Evolutionary conservation across 1,140 invertebrate species (phyloP).

Genomic region (Onthophagus taurus): DNA sequence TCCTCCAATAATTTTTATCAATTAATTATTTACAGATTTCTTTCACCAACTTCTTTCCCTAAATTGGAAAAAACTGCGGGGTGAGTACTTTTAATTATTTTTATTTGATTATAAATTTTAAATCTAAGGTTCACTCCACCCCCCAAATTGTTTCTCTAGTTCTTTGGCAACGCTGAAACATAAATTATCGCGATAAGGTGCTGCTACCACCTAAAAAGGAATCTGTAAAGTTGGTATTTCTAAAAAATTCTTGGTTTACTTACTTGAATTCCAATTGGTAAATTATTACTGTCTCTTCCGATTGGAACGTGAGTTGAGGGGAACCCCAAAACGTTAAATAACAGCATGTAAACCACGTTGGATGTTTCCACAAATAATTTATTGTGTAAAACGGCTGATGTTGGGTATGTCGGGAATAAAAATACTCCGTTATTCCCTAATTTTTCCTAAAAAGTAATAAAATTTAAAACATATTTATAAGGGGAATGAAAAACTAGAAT

Average conservation of each 20-base stretch:
- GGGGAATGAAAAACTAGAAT: background rate
- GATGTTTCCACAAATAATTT: slow-evolving; percentile 74
- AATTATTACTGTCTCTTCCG: slow-evolving; percentile 73
- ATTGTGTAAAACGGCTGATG: slow-evolving; percentile 78
- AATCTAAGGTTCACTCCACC: slow-evolving; percentile 64
- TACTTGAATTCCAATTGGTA: slow-evolving; percentile 84
- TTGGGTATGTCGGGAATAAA: slow-evolving; percentile 85
- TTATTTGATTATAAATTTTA: too few species aligned
- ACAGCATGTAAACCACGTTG: slow-evolving; percentile 84
- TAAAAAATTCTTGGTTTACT: background rate
- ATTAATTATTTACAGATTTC: too few species aligned
- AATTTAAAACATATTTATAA: too few species aligned
- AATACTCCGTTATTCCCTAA: slow-evolving; percentile 78
- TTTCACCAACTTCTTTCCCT: too few species aligned
- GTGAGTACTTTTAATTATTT: too few species aligned
- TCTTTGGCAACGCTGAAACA: slow-evolving; percentile 76
- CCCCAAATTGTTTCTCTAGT: slow-evolving; percentile 72
- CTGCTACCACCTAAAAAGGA: slow-evolving; percentile 55
- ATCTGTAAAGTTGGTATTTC: background rate
- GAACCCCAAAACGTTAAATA: slow-evolving; percentile 84
- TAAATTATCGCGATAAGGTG: slow-evolving; percentile 66
- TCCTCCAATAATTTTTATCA: too few species aligned
- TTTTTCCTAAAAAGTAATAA: slow-evolving; percentile 47
- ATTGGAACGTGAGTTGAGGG: slow-evolving; percentile 81
- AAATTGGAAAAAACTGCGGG: too few species aligned